phyloP scores from a whole-genome alignment of 1,140 invertebrate species.

The Drosophila trapezifrons region DNA sequence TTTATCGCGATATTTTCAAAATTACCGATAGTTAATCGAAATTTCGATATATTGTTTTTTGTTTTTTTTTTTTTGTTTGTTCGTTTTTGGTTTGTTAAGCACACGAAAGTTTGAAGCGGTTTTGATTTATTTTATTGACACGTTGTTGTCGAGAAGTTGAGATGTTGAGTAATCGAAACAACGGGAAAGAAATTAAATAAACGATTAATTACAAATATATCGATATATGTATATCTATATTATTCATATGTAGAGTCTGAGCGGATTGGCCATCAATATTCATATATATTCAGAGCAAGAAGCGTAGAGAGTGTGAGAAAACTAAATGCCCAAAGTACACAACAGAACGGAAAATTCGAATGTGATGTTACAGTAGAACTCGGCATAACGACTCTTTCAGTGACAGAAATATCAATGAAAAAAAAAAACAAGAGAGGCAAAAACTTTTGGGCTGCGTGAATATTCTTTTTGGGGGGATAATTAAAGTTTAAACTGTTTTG shows the following conservation, averaged over 20 bases:
- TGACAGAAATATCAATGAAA: conserved; percentile 18
- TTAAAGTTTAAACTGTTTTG: conserved; percentile 19
- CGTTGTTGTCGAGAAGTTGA: conserved; percentile 71
- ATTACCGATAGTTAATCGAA: conserved; percentile 13
- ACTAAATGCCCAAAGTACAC: conserved; percentile 66
- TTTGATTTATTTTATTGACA: conserved; percentile 35
- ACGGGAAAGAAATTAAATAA: conserved; percentile 80
- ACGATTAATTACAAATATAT: conserved; percentile 78
- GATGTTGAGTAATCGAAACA: conserved; percentile 70
- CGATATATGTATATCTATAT: conserved; percentile 57
- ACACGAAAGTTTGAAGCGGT: conserved; percentile 67
- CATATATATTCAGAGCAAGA: conserved; percentile 39
- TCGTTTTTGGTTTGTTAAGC: conserved; percentile 29
- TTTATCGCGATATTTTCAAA: conserved; percentile 48
- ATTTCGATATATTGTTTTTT: conserved; percentile 32
- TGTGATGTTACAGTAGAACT: conserved; percentile 45
- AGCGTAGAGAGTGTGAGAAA: conserved; percentile 56
- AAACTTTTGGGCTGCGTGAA: conserved; percentile 36
- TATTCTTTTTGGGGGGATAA: conserved; percentile 5
- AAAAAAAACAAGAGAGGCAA: conserved; percentile 11
- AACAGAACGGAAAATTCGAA: conserved; percentile 50
- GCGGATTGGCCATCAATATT: conserved; percentile 46
- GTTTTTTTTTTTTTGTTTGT: no score
- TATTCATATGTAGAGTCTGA: conserved; percentile 52
- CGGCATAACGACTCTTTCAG: conserved; percentile 29